phyloP scores from a whole-genome alignment of 2,797 vertebrate species.

The Propithecus deckenii region DNA sequence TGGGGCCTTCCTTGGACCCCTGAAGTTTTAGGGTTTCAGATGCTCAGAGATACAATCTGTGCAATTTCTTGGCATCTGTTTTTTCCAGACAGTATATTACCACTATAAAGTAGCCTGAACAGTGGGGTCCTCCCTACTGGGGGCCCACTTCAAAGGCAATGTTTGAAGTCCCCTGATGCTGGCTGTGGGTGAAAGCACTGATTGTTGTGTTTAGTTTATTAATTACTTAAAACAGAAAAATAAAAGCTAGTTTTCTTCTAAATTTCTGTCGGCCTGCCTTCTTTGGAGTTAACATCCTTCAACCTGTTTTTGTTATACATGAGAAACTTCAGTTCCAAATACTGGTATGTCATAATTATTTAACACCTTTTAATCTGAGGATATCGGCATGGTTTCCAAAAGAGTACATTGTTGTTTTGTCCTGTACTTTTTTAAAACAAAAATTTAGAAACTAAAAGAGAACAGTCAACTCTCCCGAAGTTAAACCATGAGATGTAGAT shows the following conservation, averaged over 20 bases:
- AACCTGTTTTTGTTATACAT: background rate
- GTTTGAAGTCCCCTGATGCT: conserved; percentile 61
- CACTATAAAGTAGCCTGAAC: conserved; percentile 77
- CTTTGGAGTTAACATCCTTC: conserved; percentile 30
- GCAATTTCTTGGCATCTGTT: conserved; percentile 72
- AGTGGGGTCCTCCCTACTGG: conserved; percentile 41
- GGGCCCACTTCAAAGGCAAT: conserved; percentile 55
- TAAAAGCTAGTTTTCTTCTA: conserved; percentile 65
- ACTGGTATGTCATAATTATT: conserved; percentile 18
- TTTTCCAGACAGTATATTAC: conserved; percentile 69
- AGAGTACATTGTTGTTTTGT: background rate
- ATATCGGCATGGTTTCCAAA: background rate
- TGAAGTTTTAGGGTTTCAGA: conserved; percentile 74
- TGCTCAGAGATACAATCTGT: conserved; percentile 59
- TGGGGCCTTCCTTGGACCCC: conserved; percentile 59
- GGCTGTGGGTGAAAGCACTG: conserved; percentile 52
- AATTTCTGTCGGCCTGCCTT: conserved; percentile 17
- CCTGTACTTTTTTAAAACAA: conserved; percentile 31
- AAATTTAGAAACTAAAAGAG: background rate
- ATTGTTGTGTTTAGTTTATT: conserved; percentile 65
- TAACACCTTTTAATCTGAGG: conserved; percentile 36
- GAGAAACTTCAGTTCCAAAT: conserved; percentile 38
- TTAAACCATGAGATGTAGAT: background rate
- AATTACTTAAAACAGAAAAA: conserved; percentile 66
- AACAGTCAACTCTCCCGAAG: background rate